These are phyloP conservation scores for Odontomachus brunneus DNA, from an alignment of 1,140 invertebrate genomes.

Conservation along the genomic window DNA sequence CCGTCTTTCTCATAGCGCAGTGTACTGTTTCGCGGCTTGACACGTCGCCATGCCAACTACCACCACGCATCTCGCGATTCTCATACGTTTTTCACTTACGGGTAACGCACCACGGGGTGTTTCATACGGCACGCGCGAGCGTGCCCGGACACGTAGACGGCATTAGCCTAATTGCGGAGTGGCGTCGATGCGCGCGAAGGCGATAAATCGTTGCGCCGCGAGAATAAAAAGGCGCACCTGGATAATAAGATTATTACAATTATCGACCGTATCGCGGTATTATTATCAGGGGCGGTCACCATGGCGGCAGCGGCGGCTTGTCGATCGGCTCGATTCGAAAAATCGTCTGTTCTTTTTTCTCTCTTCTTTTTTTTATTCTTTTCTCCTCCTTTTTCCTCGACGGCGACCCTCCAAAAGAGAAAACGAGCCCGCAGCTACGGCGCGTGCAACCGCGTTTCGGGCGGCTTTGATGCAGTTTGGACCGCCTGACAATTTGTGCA, in stretches of 20 bases:
- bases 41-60: conserved; percentile 35
- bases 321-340: conserved; percentile 1
- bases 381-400: no score
- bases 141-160: conserved; percentile 48
- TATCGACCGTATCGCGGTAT: conserved; percentile 28
- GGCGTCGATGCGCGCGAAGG: conserved; percentile 44
- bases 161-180: conserved; percentile 55
- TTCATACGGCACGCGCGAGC: conserved; percentile 36
- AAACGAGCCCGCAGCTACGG: conserved; percentile 50
- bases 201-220: conserved; percentile 53
- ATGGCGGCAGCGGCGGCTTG: not conserved
- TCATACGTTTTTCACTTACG: conserved; percentile 37
- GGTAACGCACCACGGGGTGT: not conserved
- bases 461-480: conserved; percentile 21
- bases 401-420: conserved; percentile 34
- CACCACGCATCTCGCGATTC: conserved; percentile 25
- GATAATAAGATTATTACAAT: conserved; percentile 45
- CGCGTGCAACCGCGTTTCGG: conserved; percentile 22
- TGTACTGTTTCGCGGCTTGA: not conserved
- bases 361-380: not conserved
- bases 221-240: conserved; percentile 18
- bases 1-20: conserved; percentile 18
- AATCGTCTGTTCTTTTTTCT: not conserved
- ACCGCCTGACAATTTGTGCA: conserved; percentile 48
- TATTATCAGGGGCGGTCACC: conserved; percentile 14